These are phyloP conservation scores for Manis crassicaudata DNA, from an alignment of 2,797 vertebrate species.

Conservation along the genomic window DNA sequence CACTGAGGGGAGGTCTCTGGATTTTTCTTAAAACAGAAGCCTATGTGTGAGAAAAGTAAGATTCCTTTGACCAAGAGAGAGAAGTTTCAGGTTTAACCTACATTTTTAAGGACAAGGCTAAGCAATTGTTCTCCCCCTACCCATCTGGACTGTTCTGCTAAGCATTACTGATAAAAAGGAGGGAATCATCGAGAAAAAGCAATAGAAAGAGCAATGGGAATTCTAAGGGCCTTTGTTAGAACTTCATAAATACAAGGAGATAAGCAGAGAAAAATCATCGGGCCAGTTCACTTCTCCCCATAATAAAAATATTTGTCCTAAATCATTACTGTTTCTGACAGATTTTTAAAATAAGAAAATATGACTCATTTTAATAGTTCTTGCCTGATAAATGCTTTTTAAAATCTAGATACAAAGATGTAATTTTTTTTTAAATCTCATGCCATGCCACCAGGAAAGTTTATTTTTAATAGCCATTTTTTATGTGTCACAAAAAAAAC, in stretches of 20 bases:
- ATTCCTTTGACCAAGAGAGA: neutral
- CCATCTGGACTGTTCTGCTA: neutral
- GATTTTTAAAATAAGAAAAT: conserved; percentile 56
- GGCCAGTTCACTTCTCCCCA: neutral
- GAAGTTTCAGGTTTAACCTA: neutral
- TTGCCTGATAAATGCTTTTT: conserved; percentile 47
- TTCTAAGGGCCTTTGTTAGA: neutral
- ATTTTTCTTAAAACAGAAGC: neutral
- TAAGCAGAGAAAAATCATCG: neutral
- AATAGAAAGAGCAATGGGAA: neutral
- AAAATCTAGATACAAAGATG: conserved; percentile 51
- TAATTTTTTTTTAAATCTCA: neutral
- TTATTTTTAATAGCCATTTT: conserved; percentile 63
- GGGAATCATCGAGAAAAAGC: neutral
- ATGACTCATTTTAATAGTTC: conserved; percentile 20
- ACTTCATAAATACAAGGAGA: conserved; percentile 40
- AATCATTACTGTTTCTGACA: conserved; percentile 21
- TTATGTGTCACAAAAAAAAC: conserved; percentile 57
- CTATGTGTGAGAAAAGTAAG: conserved; percentile 27
- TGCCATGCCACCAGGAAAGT: conserved; percentile 29
- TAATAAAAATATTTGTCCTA: conserved; percentile 33
- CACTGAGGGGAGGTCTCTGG: neutral
- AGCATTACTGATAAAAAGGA: neutral
- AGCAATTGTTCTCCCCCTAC: accelerated
- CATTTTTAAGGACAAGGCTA: neutral